phyloP scores from a whole-genome alignment of 1,140 invertebrate genomes.

The Pissodes strobi region DNA sequence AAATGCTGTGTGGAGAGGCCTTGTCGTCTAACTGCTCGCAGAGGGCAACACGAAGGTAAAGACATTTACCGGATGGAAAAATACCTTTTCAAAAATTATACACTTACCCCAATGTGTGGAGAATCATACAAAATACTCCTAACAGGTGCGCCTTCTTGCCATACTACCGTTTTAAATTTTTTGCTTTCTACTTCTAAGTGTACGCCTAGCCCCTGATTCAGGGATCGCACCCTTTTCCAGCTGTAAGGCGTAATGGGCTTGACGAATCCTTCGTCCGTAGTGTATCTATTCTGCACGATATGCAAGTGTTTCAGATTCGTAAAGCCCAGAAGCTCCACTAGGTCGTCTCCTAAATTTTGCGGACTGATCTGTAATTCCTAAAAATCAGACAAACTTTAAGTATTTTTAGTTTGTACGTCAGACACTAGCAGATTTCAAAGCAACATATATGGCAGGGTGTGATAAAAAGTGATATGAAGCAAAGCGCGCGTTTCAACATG shows the following conservation, averaged over 20 bases:
- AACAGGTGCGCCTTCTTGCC: constrained; percentile 67
- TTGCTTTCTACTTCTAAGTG: constrained; percentile 64
- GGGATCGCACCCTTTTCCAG: constrained; percentile 61
- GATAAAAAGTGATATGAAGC: too few species aligned
- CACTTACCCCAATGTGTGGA: constrained; percentile 63
- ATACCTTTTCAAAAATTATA: constrained; percentile 27
- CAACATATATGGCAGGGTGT: too few species aligned
- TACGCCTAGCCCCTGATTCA: constrained; percentile 62
- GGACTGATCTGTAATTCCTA: constrained; percentile 75
- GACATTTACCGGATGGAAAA: too few species aligned
- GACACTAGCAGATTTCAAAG: too few species aligned
- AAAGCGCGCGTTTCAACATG: too few species aligned
- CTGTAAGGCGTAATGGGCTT: constrained; percentile 55
- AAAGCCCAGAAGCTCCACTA: constrained; percentile 70
- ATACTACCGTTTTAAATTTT: constrained; percentile 56
- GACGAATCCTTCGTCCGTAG: constrained; percentile 60
- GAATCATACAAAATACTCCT: constrained; percentile 70
- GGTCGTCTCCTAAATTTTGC: constrained; percentile 80
- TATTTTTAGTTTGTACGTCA: too few species aligned
- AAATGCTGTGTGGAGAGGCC: too few species aligned
- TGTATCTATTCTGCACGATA: constrained; percentile 78
- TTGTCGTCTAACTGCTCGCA: too few species aligned
- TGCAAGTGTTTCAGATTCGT: constrained; percentile 72
- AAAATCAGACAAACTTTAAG: too few species aligned
- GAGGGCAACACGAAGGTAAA: too few species aligned